Evolutionary conservation across 2,113 vertebrate species (phyloP), one percentile per base, ranked within the genome.

Genomic region (Prietella phreatophila): DNA sequence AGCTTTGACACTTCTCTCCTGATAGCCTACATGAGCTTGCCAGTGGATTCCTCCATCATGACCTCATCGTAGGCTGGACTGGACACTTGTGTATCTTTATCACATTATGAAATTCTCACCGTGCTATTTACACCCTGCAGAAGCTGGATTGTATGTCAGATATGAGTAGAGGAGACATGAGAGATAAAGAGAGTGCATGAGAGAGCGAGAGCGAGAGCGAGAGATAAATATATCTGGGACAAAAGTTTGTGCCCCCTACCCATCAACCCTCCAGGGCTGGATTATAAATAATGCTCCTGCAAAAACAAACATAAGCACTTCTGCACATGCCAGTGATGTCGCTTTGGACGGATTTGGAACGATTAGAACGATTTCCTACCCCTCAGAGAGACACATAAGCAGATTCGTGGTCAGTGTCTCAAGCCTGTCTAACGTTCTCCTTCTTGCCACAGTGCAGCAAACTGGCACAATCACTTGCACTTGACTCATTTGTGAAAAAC

Each of bases 91-190:
- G 93, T 95, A 95, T 94, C 94, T 94, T 93, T 93, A 94, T 93
- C 94, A 95, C 92, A 94, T 94, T 95, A 95, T 96, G 94, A 95
- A 95, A 96, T 95, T 94, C 94, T 94, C 93, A 92, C 93, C 91
- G 90, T 88, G 94, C 94, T 95, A 95, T 96, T 95, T 95, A 94
- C 93, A 92, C 94, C 84, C 91, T 82, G 71, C 90, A 91, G 93
- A 93, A 93, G 90, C 83, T 87, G 93, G 91, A 91, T 94, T 90
- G n/a, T 82, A 88, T 95, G 94, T 83, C 79, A 91, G 56, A 86
- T 84, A 63, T 78, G 78, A 90, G 69, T 79, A 76, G 86, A 88
- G 22, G 53, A 89, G 75, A 76, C 39, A 65, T 39, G 82, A 50
- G 42, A n/a, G 50, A 19, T 50, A 71, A 36, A 86, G 85, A 87